phyloP scores from a whole-genome alignment of 2,888 invertebrate genomes.

The Erannis defoliaria region DNA sequence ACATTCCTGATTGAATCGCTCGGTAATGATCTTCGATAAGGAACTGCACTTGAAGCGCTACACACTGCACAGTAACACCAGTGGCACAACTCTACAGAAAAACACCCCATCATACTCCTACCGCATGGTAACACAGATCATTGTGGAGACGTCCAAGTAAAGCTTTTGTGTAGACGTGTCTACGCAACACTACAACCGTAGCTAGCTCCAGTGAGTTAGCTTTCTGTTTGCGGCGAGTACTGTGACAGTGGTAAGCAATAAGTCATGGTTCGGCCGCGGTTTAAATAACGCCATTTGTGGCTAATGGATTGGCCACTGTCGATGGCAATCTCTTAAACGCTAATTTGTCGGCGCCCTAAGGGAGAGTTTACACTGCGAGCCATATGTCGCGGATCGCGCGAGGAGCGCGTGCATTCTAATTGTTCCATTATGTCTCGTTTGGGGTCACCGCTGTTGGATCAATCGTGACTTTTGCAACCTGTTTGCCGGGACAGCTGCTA shows the following conservation, averaged over 20 bases:
- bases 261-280: constrained; percentile 36
- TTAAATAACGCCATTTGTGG: constrained; percentile 79
- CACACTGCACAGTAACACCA: background rate
- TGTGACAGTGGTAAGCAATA: constrained; percentile 21
- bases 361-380: constrained; percentile 55
- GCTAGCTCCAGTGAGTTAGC: background rate
- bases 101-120: background rate
- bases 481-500: constrained; percentile 9
- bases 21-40: constrained; percentile 81
- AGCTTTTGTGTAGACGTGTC: background rate
- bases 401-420: constrained; percentile 65
- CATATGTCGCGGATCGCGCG: constrained; percentile 74
- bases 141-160: background rate
- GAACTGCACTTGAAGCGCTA: constrained; percentile 35
- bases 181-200: background rate
- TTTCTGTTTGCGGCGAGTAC: constrained; percentile 12
- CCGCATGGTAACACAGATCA: background rate
- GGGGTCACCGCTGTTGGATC: constrained; percentile 47
- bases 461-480: constrained; percentile 33
- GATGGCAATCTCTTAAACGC: constrained; percentile 81
- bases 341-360: constrained; percentile 68
- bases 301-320: constrained; percentile 78
- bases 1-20: constrained; percentile 75
- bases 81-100: background rate
- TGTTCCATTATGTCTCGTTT: constrained; percentile 61